phyloP scores from a whole-genome alignment of 2,113 vertebrate genomes.

The Anarrhichthys ocellatus region DNA sequence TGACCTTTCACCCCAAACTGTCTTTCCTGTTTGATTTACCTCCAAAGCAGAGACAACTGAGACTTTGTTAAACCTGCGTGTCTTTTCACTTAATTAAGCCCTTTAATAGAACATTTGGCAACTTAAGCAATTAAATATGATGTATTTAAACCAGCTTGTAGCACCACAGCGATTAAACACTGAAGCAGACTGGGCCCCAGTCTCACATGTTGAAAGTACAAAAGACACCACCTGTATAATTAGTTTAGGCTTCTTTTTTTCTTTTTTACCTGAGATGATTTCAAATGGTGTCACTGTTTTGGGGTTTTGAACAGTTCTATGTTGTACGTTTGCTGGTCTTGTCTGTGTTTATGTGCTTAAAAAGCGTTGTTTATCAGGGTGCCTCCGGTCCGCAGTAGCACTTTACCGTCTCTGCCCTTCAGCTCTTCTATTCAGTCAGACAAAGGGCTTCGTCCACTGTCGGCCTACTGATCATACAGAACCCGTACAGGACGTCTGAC shows the following conservation, averaged over 20 bases:
- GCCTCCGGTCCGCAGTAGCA: slow-evolving; percentile 78
- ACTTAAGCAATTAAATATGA: slow-evolving; percentile 43
- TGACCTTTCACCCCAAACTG: slow-evolving; percentile 41
- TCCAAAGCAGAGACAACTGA: slow-evolving; percentile 45
- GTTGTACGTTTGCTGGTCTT: slow-evolving; percentile 56
- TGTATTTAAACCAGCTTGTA: slow-evolving; percentile 63
- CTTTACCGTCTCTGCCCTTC: slow-evolving; percentile 72
- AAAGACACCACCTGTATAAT: slow-evolving; percentile 68
- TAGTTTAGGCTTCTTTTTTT: slow-evolving; percentile 7
- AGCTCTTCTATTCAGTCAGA: slow-evolving; percentile 61
- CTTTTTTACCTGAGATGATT: slow-evolving; percentile 60
- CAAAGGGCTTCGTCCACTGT: slow-evolving; percentile 73
- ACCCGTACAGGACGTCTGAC: slow-evolving; percentile 28
- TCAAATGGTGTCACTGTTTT: slow-evolving; percentile 53
- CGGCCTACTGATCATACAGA: slow-evolving; percentile 60
- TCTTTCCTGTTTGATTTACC: slow-evolving; percentile 59
- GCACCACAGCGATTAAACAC: slow-evolving; percentile 54
- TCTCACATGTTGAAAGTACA: slow-evolving; percentile 50
- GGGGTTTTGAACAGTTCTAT: slow-evolving; percentile 36
- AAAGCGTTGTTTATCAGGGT: slow-evolving; percentile 70
- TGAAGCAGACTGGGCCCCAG: slow-evolving; percentile 38
- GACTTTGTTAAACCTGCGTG: slow-evolving; percentile 21
- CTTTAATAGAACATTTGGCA: slow-evolving; percentile 70
- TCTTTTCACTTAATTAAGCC: slow-evolving; percentile 61
- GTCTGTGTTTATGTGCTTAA: slow-evolving; percentile 67